Base-by-base conservation (phyloP, 2,888 invertebrate species). In the Pterobdella sp. region DNA sequence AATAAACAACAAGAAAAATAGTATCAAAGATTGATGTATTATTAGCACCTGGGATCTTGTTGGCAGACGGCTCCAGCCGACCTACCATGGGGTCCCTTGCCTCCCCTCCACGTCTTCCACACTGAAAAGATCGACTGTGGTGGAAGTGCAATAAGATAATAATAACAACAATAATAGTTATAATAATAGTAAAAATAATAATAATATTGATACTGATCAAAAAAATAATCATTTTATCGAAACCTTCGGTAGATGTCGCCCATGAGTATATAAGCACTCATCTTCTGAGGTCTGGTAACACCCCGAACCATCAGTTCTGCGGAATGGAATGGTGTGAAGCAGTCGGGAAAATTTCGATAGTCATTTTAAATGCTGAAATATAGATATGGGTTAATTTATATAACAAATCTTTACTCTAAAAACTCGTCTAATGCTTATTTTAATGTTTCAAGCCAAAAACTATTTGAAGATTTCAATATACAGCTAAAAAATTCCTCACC, bases 31-130 rank as follows among this genome's bases (percentile, higher is more conserved):
- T n/a, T n/a, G n/a, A n/a, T n/a, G n/a, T n/a, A n/a, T n/a, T n/a
- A n/a, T n/a, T 56, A 64, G 32, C 85, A 91, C 90, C 92, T 92
- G 77, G 97, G 97, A 87, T 97, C 96, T 78, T 95, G 88, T 26
- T 96, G 96, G 85, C 97, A 97, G 70, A 97, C 97, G 1, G 94
- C 91, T 72, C 96, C 96, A 70, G 94, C 94, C 84, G 92, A 91
- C 72, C 77, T 37, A 86, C 60, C 64, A n/a, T 67, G 64, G n/a
- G 74, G 68, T 26, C 75, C 73, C 2, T 70, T 52, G 37, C 64
- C 29, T 31, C 65, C 66, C 26, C 49, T 68, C 74, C 74, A 74
- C 32, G 72, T 67, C 32, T 67, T 29, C 68, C 74, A 74, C 7
- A n/a, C 18, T n/a, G 68, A 66, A 1, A 73, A 26, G 1, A 64